Base-by-base conservation (phyloP, 2,888 invertebrate species). In the Poecilus cupreus region DNA sequence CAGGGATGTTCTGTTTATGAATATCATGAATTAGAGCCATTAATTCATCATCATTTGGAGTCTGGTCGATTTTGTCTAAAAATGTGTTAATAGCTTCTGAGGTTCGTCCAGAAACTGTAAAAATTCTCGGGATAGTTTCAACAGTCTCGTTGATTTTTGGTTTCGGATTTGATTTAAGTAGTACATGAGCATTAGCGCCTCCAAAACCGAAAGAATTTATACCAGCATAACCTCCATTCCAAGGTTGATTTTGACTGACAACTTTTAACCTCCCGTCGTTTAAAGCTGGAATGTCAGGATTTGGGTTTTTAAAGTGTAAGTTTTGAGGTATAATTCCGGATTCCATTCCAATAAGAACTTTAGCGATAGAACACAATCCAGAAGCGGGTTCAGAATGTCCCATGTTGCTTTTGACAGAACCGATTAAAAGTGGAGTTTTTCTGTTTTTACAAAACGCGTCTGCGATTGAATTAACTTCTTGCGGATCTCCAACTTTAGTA, bases 151-250 rank as follows among this genome's bases (percentile, higher is more conserved):
- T 89, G 0, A 91, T 88, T 87, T 93, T 94, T 4, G 93, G 93
- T 87, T 94, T 94, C 0, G 94, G 92, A 88, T 96, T 94, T 4
- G 96, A 95, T 87, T 94, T 94, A 11, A 98, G 91, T 84, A 98
- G 91, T 0, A 97, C 90, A 89, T 98, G 98, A n/a, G 96, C 97
- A 89, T 98, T 98, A 54, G 97, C 97, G 78, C 99, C 99, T 83
- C 99, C 99, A 90, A 99, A 99, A 16, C 99, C 99, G 89, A 99
- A 99, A 6, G 98, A 98, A 90, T 99, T 99, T 32, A 99, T 90
- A 20, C 95, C 98, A 75, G 96, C 94, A 82, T 96, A 92, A n/a
- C 98, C 98, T 70, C 98, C 98, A 78, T 94, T 93, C 95, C 96
- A 98, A 24, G 94, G 93, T 83, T 93, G 94, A 86, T 95, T 94